Evolutionary conservation across 2,113 vertebrate species (phyloP).

Genomic region (Campylomormyrus numenius): DNA sequence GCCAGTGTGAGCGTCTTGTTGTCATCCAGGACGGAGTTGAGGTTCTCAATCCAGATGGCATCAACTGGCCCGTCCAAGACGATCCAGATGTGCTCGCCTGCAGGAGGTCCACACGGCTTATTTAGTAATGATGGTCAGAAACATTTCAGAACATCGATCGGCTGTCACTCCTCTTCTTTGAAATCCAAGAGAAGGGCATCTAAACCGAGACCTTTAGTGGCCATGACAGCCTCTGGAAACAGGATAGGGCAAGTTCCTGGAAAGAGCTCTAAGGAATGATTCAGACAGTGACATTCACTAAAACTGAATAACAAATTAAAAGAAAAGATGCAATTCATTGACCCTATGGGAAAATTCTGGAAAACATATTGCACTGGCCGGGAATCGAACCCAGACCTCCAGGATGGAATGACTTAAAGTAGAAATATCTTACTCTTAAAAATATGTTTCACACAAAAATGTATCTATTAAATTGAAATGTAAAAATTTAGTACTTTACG

Average conservation of each 20-base stretch:
- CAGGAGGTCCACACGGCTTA: constrained; percentile 9
- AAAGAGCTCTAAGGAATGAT: background rate
- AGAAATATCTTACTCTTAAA: background rate
- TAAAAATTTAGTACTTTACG: background rate
- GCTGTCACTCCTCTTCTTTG: background rate
- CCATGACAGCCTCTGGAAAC: background rate
- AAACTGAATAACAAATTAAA: background rate
- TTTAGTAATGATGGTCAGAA: background rate
- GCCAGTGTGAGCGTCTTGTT: constrained; percentile 89
- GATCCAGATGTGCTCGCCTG: constrained; percentile 94
- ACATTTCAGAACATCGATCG: constrained; percentile 64
- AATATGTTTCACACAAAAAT: background rate
- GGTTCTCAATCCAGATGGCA: constrained; percentile 97
- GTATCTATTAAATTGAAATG: background rate
- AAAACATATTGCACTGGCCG: background rate
- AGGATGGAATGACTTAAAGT: background rate
- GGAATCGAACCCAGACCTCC: background rate
- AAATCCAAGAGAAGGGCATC: background rate
- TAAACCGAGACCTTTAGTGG: background rate
- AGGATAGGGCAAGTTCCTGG: constrained; percentile 8
- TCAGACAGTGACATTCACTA: background rate
- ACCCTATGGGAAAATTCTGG: background rate
- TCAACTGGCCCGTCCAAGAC: constrained; percentile 95
- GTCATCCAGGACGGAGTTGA: constrained; percentile 95
- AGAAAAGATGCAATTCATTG: background rate